Evolutionary conservation across 2,888 invertebrate genomes (phyloP), one percentile per base, ranked within the genome.

Genomic region (Laothoe populi): DNA sequence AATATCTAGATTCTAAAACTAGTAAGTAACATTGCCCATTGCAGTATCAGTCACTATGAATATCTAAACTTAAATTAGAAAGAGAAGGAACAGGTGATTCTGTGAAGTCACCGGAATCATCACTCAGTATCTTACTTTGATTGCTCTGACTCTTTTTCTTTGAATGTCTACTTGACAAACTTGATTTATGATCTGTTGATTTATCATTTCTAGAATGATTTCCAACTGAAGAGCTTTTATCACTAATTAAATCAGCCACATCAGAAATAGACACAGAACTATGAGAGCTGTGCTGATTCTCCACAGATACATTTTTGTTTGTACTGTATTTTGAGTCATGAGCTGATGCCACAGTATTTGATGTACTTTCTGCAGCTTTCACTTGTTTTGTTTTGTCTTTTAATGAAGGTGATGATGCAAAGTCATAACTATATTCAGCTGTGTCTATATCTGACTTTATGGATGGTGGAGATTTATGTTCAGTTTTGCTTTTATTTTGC

Each of bases 221-320:
- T 57, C 72, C 74, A 57, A 73, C 78, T 3, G 82, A 76, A 38
- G 73, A 75, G 71, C 83, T 88, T 66, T 82, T 87, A 59, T 90
- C 90, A 84, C 89, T 91, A 24, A 92, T 82, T 61, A 92, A 79
- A 74, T 92, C 92, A 35, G 88, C 88, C 59, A 92, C 89, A 79
- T 92, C 92, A 19, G 92, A 92, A 73, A 90, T 74, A 23, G 92
- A 92, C 19, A 91, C 75, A 4, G 92, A 92, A 67, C 90, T 91
- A 57, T 79, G 83, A 24, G 89, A 86, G 57, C 83, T 87, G 58
- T 82, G 83, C 63, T 79, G 82, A 68, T 81, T 86, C 62, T 81
- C 80, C 60, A 68, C 38, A 3, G 73, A 75, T 8, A 70, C 70
- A 64, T 67, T 75, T 65, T 79, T 83, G 48, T 74, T 78, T 21